Conservation (phyloP, 2,113 vertebrate species). For the Ciconia boyciana region DNA sequence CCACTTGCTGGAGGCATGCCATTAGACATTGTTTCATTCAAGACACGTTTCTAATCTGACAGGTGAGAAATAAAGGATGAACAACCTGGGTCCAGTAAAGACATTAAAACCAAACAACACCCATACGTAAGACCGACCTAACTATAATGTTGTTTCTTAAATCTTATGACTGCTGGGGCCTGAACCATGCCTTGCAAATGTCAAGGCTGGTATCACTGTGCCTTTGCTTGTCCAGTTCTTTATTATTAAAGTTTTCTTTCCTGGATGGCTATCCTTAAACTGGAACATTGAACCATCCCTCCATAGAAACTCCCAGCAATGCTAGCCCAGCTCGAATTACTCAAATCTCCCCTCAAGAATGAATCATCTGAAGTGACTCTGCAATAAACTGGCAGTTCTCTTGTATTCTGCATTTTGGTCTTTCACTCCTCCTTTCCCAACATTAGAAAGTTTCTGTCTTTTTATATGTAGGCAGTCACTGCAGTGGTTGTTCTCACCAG, state of each 20-base stretch:
- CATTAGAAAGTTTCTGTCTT: not conserved
- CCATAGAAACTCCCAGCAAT: not conserved
- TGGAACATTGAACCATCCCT: not conserved
- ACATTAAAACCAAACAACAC: not conserved
- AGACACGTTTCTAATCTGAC: not conserved
- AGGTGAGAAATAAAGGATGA: not conserved
- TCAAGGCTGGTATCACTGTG: not conserved
- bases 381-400: not conserved
- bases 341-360: not conserved
- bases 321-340: not conserved
- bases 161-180: not conserved
- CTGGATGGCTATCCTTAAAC: not conserved
- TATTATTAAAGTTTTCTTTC: not conserved
- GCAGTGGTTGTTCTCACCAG: not conserved
- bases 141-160: not conserved
- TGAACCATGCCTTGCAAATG: not conserved
- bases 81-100: not conserved
- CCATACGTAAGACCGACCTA: not conserved
- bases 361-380: not conserved
- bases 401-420: not conserved
- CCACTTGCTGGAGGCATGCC: not conserved
- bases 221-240: not conserved
- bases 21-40: not conserved
- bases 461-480: not conserved
- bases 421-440: not conserved